Conservation (phyloP, 2,113 vertebrate genomes). For the Euleptes europaea region DNA sequence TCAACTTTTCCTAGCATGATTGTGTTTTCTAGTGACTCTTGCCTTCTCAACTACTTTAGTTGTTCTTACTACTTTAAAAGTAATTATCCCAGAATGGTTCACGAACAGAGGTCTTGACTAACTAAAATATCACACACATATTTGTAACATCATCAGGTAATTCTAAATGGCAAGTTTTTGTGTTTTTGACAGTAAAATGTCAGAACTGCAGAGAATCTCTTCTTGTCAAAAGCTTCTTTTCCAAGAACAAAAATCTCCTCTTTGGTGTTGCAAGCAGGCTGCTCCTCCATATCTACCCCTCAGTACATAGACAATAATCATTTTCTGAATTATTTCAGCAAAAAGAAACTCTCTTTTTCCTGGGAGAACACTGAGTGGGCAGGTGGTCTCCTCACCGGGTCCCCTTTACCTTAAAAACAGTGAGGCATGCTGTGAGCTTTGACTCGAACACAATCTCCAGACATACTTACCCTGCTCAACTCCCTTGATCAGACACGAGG, state of each 20-base stretch:
- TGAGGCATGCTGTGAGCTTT: too few relatives aligned
- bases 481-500: too few relatives aligned
- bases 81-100: neutral
- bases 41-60: too few relatives aligned
- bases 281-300: neutral
- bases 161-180: neutral
- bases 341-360: neutral
- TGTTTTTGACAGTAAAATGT: neutral
- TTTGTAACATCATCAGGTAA: neutral
- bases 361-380: too few relatives aligned
- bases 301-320: neutral
- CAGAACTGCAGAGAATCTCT: neutral
- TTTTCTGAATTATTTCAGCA: neutral
- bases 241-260: neutral
- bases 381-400: too few relatives aligned
- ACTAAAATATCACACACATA: neutral
- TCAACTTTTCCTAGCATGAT: too few relatives aligned
- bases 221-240: neutral
- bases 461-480: too few relatives aligned
- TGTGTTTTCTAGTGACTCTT: too few relatives aligned
- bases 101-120: neutral
- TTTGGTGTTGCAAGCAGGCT: neutral
- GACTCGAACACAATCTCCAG: too few relatives aligned
- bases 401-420: too few relatives aligned
- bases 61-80: neutral